Conservation (phyloP, 2,113 vertebrate genomes). For the Chlorocebus sabaeus region DNA sequence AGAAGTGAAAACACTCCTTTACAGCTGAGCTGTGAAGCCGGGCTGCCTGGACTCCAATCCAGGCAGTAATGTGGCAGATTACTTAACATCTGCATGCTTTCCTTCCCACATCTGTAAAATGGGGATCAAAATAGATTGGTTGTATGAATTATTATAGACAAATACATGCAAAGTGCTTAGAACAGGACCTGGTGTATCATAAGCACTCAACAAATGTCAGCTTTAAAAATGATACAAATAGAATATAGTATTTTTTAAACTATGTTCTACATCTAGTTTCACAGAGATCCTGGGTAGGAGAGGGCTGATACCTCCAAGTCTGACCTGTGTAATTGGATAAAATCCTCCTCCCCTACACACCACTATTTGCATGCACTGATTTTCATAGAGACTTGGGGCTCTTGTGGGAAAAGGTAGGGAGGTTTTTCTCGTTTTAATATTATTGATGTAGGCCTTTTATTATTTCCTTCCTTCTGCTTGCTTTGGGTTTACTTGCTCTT, state of each 20-base stretch:
- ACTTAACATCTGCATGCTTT: background rate
- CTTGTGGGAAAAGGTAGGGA: background rate
- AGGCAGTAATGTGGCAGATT: background rate
- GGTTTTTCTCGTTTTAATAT: background rate
- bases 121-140: background rate
- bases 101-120: background rate
- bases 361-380: too few relatives aligned
- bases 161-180: background rate
- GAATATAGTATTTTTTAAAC: background rate
- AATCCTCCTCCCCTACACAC: background rate
- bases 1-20: background rate
- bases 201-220: background rate
- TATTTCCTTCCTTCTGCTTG: background rate
- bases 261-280: background rate
- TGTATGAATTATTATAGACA: background rate
- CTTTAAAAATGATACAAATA: background rate
- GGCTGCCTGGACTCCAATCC: background rate
- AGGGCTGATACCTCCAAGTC: background rate
- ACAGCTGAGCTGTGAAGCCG: background rate
- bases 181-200: background rate
- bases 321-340: background rate
- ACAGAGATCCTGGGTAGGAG: background rate
- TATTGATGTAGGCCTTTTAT: background rate
- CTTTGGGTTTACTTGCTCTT: background rate
- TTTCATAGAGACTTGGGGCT: background rate